Evolutionary conservation across 1,140 invertebrate genomes (phyloP).

Genomic region (Bombus haemorrhoidalis): DNA sequence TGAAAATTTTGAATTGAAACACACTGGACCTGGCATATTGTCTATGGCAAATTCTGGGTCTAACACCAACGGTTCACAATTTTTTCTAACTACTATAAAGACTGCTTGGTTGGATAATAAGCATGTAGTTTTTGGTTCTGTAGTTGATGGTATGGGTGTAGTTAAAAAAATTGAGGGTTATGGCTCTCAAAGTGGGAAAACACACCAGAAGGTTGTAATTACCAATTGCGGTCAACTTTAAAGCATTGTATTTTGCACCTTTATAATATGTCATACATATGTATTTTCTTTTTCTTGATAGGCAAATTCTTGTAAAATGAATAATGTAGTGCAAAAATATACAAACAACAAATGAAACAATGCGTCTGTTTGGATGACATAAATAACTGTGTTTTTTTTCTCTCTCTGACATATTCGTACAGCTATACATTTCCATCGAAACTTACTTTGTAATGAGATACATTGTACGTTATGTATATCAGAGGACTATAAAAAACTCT

Average conservation of each 20-base stretch:
- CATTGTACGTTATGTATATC: neutral
- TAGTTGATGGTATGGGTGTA: conserved; percentile 97
- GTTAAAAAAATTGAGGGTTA: conserved; percentile 91
- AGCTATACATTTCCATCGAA: neutral
- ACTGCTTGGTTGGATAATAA: conserved; percentile 97
- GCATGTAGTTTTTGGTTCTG: conserved; percentile 98
- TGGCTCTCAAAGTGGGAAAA: conserved; percentile 70
- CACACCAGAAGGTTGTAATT: conserved; percentile 90
- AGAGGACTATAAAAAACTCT: neutral
- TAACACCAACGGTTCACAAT: conserved; percentile 98
- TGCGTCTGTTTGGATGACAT: neutral
- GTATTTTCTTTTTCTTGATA: neutral
- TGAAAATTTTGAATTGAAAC: conserved; percentile 97
- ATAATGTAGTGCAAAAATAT: neutral
- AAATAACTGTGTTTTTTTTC: neutral
- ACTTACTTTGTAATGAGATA: neutral
- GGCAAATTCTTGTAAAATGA: neutral
- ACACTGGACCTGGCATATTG: conserved; percentile 94
- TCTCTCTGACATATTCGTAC: neutral
- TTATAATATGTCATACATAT: neutral
- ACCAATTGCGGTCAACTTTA: conserved; percentile 91
- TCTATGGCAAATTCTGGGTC: conserved; percentile 98
- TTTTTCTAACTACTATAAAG: conserved; percentile 98
- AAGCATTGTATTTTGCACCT: neutral
- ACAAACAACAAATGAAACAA: neutral